Percentiles rank a stretch among this genome's conserved stretches.
Evolutionary conservation across 2,113 vertebrate species (phyloP).

Genomic region (Suricata suricatta): DNA sequence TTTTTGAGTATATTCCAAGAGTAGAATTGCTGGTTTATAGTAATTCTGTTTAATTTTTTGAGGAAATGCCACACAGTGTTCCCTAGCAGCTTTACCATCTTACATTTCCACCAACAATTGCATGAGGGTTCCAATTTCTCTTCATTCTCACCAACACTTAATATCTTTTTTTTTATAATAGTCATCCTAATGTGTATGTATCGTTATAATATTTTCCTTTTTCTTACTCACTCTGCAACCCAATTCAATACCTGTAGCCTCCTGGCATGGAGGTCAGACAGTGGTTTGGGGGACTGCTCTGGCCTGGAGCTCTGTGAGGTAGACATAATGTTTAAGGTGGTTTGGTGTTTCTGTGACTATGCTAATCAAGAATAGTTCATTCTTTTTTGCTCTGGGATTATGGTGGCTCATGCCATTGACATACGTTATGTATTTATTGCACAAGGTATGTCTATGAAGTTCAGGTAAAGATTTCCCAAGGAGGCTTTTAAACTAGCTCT

Average conservation of each 20-base stretch:
- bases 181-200: neutral
- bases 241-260: neutral
- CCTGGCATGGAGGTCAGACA: neutral
- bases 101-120: neutral
- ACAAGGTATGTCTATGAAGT: neutral
- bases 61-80: neutral
- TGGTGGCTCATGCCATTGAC: neutral
- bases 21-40: neutral
- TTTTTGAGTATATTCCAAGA: neutral
- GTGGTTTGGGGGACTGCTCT: neutral
- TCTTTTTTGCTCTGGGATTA: neutral
- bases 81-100: neutral
- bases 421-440: neutral
- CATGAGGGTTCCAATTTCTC: neutral
- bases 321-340: neutral
- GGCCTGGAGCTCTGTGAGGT: constrained; percentile 1
- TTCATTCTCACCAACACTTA: neutral
- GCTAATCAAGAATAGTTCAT: neutral
- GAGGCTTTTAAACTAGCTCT: neutral
- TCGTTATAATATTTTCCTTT: neutral
- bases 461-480: neutral
- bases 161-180: neutral
- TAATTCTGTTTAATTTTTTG: neutral
- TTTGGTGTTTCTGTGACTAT: neutral
- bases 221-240: neutral